Evolutionary conservation across 2,888 invertebrate genomes (phyloP), one percentile per base, ranked within the genome.

Genomic region (Willowsia nigromaculata): DNA sequence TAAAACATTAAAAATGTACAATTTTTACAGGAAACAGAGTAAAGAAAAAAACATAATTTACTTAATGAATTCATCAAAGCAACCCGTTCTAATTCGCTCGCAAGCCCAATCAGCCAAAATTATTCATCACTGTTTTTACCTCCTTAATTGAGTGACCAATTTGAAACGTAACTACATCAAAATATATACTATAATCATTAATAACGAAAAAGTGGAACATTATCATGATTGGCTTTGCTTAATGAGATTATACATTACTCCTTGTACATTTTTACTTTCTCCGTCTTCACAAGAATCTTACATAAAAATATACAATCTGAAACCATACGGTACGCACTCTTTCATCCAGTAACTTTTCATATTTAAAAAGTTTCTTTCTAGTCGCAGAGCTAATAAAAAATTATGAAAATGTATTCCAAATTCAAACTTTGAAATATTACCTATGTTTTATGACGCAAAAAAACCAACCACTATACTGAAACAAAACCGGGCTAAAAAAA

Each of bases 11-110:
- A 80, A 56, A 56, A 59, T 80, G 80, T 80, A 80, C 80, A 59
- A 59, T 59, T 80, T 80, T 80, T 59, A 80, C 59, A 80, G 37
- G 27, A n/a, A 59, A 80, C 56, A 80, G 80, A 80, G 80, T 80
- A 56, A 80, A 80, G 13, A 59, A 30, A 43, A 25, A 40, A 80
- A 56, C 25, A 56, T 30, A 33, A 1, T 56, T 7, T n/a, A 78
- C 56, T 56, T 30, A 76, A 76, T 27, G 15, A 18, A 27, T 65
- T 76, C 15, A 30, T 76, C 78, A 80, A 37, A 59, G n/a, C 22
- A 59, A 80, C 80, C 37, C 40, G 56, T 80, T 59, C 59, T 40
- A 59, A 80, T 80, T n/a, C 80, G 56, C 56, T 80, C 80, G 80
- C 56, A 40, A 59, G 25, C 15, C 27, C 22, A 15, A 80, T 30